Conservation (phyloP, 2,888 invertebrate genomes). For the Cancer borealis region DNA sequence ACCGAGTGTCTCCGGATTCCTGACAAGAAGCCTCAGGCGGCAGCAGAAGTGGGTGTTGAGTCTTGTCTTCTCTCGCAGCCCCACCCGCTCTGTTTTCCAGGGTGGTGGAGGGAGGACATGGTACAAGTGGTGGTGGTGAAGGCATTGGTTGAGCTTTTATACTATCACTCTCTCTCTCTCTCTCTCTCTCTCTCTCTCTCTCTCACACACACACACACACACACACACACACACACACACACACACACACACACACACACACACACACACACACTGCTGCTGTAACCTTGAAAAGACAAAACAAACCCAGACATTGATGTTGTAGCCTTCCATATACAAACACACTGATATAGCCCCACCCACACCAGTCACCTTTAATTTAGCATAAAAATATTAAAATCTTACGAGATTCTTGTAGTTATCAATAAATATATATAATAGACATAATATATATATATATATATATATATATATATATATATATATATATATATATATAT, state of each 20-base stretch:
- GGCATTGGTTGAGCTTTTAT: neutral
- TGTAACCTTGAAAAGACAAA: neutral
- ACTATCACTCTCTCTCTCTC: neutral
- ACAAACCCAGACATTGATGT: neutral
- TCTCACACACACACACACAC: neutral
- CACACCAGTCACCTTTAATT: neutral
- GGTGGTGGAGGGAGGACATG: conserved; percentile 26
- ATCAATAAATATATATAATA: neutral
- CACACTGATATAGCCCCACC: neutral
- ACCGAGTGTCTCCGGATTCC: conserved; percentile 51
- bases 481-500: no score
- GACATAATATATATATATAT: no score
- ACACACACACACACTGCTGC: conserved; percentile 48
- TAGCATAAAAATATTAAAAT: neutral
- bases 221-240: neutral
- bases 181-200: neutral
- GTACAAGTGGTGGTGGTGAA: conserved; percentile 37
- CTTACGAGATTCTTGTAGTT: conserved; percentile 3
- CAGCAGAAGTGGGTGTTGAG: neutral
- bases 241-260: neutral
- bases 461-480: no score
- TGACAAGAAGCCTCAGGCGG: conserved; percentile 43
- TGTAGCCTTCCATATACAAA: neutral
- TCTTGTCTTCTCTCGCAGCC: neutral
- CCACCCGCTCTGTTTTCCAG: neutral